Evolutionary conservation across 1,140 invertebrate genomes (phyloP).

Genomic region (Eciton burchellii): DNA sequence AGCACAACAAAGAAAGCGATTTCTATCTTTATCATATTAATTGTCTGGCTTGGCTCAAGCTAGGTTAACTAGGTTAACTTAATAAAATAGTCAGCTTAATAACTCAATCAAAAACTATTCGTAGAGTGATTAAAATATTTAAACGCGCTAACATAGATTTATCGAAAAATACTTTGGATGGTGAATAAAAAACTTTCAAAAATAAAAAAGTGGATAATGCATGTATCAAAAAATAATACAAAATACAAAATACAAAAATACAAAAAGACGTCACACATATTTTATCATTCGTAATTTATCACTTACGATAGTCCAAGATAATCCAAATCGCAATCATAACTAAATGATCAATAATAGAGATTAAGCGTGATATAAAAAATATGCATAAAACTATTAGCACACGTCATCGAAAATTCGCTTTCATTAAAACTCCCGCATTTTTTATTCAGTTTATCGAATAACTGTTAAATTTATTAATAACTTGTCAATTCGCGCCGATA

Average conservation of each 20-base stretch:
- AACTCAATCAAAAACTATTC: no score
- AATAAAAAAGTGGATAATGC: no score
- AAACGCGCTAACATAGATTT: neutral
- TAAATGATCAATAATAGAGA: constrained; percentile 16
- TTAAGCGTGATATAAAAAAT: neutral
- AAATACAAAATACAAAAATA: neutral
- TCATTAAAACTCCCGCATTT: neutral
- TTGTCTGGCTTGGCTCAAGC: no score
- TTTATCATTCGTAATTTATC: neutral
- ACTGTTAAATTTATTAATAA: neutral
- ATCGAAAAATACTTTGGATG: neutral
- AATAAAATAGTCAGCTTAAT: no score
- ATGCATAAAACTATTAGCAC: neutral
- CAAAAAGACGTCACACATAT: no score
- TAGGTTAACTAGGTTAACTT: no score
- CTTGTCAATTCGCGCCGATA: neutral
- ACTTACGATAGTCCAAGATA: neutral
- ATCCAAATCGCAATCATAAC: neutral
- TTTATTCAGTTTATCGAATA: neutral
- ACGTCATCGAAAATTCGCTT: neutral
- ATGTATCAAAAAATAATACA: neutral
- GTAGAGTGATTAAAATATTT: no score
- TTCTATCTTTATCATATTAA: no score
- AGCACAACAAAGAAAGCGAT: no score
- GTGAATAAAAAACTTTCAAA: neutral